Conservation (phyloP, 2,113 vertebrate species). For the Pyrgilauda ruficollis region DNA sequence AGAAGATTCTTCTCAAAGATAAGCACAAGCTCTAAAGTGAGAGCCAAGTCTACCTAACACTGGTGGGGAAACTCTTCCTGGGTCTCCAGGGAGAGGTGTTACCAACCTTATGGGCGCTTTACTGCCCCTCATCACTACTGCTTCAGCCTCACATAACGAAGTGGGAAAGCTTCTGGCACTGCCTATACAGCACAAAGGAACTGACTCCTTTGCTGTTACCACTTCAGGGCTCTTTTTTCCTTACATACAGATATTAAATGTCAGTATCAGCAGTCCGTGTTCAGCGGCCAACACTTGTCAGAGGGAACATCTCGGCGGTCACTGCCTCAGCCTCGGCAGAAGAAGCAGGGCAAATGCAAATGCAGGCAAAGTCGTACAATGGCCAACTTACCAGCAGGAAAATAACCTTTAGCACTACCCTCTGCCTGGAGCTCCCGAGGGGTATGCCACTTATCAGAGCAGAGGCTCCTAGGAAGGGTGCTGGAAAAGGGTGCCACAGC, state of each 20-base stretch:
- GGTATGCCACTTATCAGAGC: background rate
- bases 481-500: background rate
- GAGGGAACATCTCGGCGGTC: background rate
- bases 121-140: background rate
- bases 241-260: background rate
- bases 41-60: background rate
- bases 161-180: background rate
- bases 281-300: background rate
- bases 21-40: background rate
- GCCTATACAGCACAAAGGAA: background rate
- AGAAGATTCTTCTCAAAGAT: background rate
- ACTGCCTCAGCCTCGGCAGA: background rate
- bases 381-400: background rate
- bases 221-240: background rate
- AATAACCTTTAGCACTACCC: background rate
- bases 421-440: background rate
- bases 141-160: accelerated
- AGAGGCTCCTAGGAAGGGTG: background rate
- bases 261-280: background rate
- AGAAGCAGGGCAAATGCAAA: background rate
- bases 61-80: background rate
- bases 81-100: background rate
- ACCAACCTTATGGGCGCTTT: background rate
- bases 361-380: background rate
- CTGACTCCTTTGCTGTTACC: background rate